Percentiles rank a stretch among this genome's conserved stretches.
Conservation (phyloP, 1,140 invertebrate species). For the Eupristina koningsbergeri region DNA sequence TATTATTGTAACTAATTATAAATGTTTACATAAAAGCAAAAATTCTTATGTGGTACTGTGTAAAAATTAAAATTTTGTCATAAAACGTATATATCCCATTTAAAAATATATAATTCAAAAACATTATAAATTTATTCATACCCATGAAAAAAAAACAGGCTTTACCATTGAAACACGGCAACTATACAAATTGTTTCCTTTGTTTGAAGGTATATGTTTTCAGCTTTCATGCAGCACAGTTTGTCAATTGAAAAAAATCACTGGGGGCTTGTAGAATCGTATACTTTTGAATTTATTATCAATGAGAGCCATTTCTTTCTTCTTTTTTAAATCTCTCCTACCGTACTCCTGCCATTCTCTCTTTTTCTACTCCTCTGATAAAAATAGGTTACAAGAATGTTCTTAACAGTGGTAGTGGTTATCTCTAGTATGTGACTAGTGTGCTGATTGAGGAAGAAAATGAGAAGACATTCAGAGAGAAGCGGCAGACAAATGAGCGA, state of each 20-base stretch:
- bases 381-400: constrained; percentile 4
- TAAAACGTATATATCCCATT: too few relatives aligned
- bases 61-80: too few relatives aligned
- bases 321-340: background rate
- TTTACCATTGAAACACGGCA: background rate
- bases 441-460: constrained; percentile 5
- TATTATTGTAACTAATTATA: too few relatives aligned
- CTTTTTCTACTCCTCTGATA: constrained; percentile 7
- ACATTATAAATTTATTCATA: background rate
- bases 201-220: background rate
- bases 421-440: background rate
- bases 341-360: background rate
- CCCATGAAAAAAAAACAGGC: background rate
- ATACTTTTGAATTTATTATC: background rate
- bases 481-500: background rate
- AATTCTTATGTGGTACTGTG: too few relatives aligned
- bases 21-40: too few relatives aligned
- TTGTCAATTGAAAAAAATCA: background rate
- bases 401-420: background rate
- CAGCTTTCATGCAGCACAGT: background rate
- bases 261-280: background rate
- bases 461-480: background rate
- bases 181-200: background rate
- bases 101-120: background rate
- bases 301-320: background rate